Evolutionary conservation across 2,888 invertebrate genomes (phyloP).

Genomic region (Drosophila diplacantha): DNA sequence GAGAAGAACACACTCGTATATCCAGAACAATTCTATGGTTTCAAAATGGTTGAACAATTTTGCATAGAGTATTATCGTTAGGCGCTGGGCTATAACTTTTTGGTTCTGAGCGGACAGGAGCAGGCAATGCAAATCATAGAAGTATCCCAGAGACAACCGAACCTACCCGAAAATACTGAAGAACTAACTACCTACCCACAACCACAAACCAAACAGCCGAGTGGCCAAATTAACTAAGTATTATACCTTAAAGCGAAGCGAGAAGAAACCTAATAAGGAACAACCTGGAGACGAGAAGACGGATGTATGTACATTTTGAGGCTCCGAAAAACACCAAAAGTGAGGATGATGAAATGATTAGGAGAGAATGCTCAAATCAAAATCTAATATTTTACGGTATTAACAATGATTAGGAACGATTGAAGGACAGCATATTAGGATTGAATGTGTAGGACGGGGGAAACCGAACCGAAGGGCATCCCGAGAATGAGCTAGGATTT

Average conservation of each 20-base stretch:
- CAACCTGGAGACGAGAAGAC: constrained; percentile 30
- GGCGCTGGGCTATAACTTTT: constrained; percentile 47
- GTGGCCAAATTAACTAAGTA: constrained; percentile 71
- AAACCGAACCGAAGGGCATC: constrained; percentile 14
- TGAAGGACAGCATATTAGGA: constrained; percentile 6
- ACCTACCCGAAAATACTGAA: constrained; percentile 57
- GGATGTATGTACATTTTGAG: constrained; percentile 64
- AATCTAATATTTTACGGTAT: constrained; percentile 64
- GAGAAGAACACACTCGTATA: constrained; percentile 40
- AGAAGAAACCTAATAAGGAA: constrained; percentile 6
- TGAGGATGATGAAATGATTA: constrained; percentile 14
- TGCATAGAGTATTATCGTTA: constrained; percentile 45
- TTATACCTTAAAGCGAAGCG: constrained; percentile 48
- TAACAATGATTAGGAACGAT: constrained; percentile 34
- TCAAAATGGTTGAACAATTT: constrained; percentile 65
- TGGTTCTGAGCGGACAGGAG: constrained; percentile 49
- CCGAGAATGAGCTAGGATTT: constrained; percentile 38
- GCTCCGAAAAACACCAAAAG: constrained; percentile 57
- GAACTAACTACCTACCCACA: constrained; percentile 48
- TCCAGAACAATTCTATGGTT: constrained; percentile 67
- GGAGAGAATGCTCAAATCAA: constrained; percentile 61
- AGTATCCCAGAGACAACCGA: constrained; percentile 53
- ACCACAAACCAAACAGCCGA: constrained; percentile 63
- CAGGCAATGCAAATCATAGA: constrained; percentile 59
- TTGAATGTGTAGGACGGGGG: constrained; percentile 10